Evolutionary conservation across 1,140 invertebrate species (phyloP), one percentile per base, ranked within the genome.

Genomic region (Brachionus sp.): DNA sequence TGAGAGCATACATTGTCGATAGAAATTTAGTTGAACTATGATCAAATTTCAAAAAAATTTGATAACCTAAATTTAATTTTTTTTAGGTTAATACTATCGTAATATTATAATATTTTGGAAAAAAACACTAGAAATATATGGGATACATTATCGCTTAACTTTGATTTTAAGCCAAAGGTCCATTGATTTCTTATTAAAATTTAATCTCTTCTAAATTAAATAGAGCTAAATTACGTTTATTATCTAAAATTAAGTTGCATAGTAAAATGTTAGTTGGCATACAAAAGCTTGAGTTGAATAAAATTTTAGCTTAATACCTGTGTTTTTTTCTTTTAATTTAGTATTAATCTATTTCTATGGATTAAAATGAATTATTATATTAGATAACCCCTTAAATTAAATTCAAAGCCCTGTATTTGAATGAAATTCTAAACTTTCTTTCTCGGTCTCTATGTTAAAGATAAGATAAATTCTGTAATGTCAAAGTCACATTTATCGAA

Each of bases 171-270:
- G 35, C 35, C 35, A 35, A 70, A 70, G 37, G 66, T 57, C 50
- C 50, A 57, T 25, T 23, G 66, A 39, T 19, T 70, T 70, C 4
- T 42, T 39, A 70, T 70, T 70, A 70, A 70, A 70, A 16, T 70
- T 70, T 70, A 70, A 70, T 70, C 66, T 70, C 37, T 70, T 39
- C 37, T 66, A 57, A 57, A 57, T 19, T 57, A 57, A 57, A 33
- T 66, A 66, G 13, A 70, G 35, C 6, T 39, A 37, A 70, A 37
- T 7, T 70, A 39, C 35, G 33, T 19, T 70, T 70, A 70, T 70
- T 70, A 70, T 70, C 66, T 70, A 70, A 70, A 70, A 70, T 70
- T 70, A 70, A 70, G 66, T 70, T 35, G 64, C n/a, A 66, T 35
- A 33, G 33, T 35, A 70, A 70, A 70, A 70, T 70, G 66, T 70